A percentile compares a stretch with the other conserved stretches of the same genome.
These are phyloP conservation scores for Drosophila tani DNA, from an alignment of 1,140 invertebrate genomes.

Conservation along the genomic window DNA sequence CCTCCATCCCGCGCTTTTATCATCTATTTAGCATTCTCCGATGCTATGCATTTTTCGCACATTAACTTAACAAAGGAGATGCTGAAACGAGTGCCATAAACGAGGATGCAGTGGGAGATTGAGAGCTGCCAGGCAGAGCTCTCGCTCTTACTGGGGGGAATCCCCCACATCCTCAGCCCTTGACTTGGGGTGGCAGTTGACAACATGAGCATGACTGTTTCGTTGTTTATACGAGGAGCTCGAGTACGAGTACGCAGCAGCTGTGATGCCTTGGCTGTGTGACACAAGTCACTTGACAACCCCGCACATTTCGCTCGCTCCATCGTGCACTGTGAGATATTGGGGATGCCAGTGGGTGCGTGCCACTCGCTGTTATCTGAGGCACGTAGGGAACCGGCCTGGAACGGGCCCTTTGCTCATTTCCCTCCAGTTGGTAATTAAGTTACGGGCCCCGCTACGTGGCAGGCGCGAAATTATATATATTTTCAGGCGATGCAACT, in stretches of 20 bases:
- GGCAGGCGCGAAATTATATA: constrained; percentile 39
- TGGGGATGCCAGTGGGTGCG: background rate
- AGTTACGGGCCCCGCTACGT: constrained; percentile 59
- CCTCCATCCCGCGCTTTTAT: constrained; percentile 36
- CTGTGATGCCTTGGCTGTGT: constrained; percentile 28
- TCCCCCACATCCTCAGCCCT: background rate
- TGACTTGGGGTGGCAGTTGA: constrained; percentile 29
- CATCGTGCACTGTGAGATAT: constrained; percentile 43
- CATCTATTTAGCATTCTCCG: constrained; percentile 70
- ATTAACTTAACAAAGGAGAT: constrained; percentile 66
- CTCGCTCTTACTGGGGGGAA: background rate
- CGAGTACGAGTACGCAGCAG: constrained; percentile 30
- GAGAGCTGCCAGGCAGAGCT: constrained; percentile 30
- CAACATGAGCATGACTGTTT: constrained; percentile 54
- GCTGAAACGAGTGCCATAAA: constrained; percentile 47
- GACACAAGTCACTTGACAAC: constrained; percentile 53
- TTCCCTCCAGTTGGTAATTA: constrained; percentile 70
- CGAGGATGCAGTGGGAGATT: constrained; percentile 55
- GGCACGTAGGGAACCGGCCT: constrained; percentile 56
- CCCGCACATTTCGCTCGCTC: constrained; percentile 5
- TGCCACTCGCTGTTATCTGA: constrained; percentile 50
- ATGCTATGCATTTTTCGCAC: constrained; percentile 73
- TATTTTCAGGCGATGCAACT: constrained; percentile 27
- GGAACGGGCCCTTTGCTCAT: constrained; percentile 34
- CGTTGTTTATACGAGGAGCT: constrained; percentile 28